Evolutionary conservation across 1,140 invertebrate species (phyloP), one percentile per base, ranked within the genome.

Genomic region (Piezodorus guildinii): DNA sequence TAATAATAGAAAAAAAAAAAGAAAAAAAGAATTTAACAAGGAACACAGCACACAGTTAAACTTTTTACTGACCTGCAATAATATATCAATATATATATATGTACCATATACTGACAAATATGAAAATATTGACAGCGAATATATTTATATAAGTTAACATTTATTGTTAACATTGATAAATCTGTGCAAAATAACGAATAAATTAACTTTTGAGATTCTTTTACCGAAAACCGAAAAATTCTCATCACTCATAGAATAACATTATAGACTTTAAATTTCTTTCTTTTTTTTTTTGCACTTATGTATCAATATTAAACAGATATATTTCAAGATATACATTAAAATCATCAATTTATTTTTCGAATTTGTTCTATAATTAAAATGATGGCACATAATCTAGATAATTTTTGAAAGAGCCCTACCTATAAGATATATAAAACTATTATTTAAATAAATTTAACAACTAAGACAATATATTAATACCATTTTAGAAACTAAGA

Each of bases 31-130:
- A 23, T 56, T 56, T 56, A 56, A 56, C 52, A 56, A 56, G 52
- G 23, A 56, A 56, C 52, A 56, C 52, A 56, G 52, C 52, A 56
- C 52, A 56, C 17, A 56, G 23, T 56, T 56, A 5, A 56, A 23
- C 14, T 49, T 49, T 49, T 49, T 56, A 56, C 52, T 56, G 52
- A 56, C 52, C 52, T 56, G 52, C 23, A 23, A 23, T 21, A 23
- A 21, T 23, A 5, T 19, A 21, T 12, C 21, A 19, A n/a, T 16
- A 19, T 16, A 46, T n/a, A n/a, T 30, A 30, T 30, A 30, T 30
- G 27, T 17, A 49, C 4, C 21, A 49, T 21, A 19, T 4, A 17
- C 14, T 25, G 23, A 56, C 23, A 56, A 10, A 21, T 23, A 56
- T 23, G 23, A 23, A 4, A 56, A 39, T 56, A 56, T 23, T 23